phyloP scores from a whole-genome alignment of 2,797 vertebrate species.

The Cyprinella venusta region DNA sequence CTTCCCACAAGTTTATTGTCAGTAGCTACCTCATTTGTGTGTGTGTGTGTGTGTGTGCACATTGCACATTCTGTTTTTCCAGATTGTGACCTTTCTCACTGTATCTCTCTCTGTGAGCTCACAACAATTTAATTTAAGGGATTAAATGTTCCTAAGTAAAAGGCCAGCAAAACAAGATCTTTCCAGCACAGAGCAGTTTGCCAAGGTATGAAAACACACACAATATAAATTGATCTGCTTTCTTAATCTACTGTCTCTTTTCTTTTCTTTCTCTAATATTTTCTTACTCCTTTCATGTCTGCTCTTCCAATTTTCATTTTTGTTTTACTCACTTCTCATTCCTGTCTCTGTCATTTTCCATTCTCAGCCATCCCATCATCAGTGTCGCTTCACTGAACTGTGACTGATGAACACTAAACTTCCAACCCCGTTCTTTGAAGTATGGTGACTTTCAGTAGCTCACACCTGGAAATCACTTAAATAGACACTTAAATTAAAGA shows the following conservation, averaged over 20 bases:
- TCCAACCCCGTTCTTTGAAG: neutral
- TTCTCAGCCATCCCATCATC: neutral
- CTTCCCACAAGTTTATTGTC: constrained; percentile 28
- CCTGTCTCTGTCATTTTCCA: neutral
- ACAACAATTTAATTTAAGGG: constrained; percentile 12
- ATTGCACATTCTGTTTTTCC: neutral
- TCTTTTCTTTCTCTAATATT: neutral
- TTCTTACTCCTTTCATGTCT: neutral
- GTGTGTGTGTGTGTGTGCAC: neutral
- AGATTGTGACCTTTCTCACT: constrained; percentile 15
- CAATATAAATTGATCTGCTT: neutral
- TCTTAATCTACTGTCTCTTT: neutral
- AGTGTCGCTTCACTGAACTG: constrained; percentile 20
- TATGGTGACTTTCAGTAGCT: neutral
- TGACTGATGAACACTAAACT: constrained; percentile 24
- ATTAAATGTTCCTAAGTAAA: constrained; percentile 37
- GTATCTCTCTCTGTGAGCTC: neutral
- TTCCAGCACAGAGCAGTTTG: neutral
- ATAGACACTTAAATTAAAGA: no score
- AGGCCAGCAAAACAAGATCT: neutral
- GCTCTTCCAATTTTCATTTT: neutral
- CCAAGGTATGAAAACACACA: constrained; percentile 5
- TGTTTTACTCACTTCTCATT: neutral
- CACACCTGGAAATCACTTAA: neutral
- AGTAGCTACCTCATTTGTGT: constrained; percentile 14